phyloP scores from a whole-genome alignment of 2,797 vertebrate genomes.

The Octomys mimax region DNA sequence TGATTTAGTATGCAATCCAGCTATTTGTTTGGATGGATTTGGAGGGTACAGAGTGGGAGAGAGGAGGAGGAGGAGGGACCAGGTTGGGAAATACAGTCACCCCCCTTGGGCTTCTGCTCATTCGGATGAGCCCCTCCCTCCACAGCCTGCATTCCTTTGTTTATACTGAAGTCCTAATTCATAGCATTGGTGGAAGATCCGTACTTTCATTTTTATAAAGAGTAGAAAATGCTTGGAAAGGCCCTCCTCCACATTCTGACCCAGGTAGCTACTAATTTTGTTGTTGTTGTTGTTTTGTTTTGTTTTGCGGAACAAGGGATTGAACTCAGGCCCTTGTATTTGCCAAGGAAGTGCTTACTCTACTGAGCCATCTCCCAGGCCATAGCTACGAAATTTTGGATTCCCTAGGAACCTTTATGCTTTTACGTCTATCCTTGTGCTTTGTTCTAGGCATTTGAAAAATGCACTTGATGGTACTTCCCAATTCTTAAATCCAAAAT shows the following conservation, averaged over 20 bases:
- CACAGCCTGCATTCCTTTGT: not conserved
- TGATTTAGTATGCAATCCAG: not conserved
- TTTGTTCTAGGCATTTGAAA: not conserved
- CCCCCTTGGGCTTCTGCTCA: rapidly evolving
- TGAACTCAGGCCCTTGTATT: too few species aligned
- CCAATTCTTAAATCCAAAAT: conserved; percentile 12
- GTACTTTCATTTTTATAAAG: conserved; percentile 44
- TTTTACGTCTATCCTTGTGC: not conserved
- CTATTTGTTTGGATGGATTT: not conserved
- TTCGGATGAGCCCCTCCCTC: too few species aligned
- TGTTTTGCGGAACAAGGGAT: too few species aligned
- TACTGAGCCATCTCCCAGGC: too few species aligned
- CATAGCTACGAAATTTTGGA: not conserved
- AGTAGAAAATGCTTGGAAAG: not conserved
- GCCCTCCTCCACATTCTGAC: not conserved
- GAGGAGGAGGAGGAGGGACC: not conserved
- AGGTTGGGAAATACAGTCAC: not conserved
- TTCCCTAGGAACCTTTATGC: not conserved
- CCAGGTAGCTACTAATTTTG: not conserved
- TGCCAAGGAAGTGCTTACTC: too few species aligned
- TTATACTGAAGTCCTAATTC: not conserved
- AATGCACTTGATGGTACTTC: not conserved
- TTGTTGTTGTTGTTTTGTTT: too few species aligned
- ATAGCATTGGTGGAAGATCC: not conserved
- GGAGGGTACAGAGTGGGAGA: not conserved